Conservation (phyloP, 2,797 vertebrate genomes). For the Microhierax caerulescens region DNA sequence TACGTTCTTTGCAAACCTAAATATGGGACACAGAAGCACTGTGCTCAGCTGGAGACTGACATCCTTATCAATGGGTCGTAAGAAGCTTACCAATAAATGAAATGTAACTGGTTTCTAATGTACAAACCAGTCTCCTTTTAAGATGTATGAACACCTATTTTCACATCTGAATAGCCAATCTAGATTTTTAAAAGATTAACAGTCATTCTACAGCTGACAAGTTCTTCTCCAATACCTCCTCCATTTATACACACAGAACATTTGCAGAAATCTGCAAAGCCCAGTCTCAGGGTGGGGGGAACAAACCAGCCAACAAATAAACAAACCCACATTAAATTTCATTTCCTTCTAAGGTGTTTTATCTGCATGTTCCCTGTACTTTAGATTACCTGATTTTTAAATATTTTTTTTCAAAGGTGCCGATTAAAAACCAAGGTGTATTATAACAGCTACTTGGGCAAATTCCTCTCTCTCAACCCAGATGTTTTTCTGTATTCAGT, state of each 20-base stretch:
- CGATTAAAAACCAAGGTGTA: neutral
- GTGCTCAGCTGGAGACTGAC: neutral
- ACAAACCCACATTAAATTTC: neutral
- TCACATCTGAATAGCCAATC: neutral
- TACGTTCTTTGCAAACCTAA: constrained; percentile 63
- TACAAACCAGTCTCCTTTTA: neutral
- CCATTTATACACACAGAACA: neutral
- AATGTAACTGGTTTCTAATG: neutral
- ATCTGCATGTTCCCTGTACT: neutral
- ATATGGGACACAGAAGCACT: constrained; percentile 24
- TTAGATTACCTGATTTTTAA: neutral
- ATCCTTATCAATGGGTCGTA: neutral
- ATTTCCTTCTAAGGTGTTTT: neutral
- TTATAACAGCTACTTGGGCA: neutral
- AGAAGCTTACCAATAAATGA: neutral
- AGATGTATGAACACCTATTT: neutral
- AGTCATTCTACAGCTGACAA: neutral
- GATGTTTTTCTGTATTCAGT: neutral
- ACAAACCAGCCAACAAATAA: neutral
- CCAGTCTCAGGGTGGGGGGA: neutral
- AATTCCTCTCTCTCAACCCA: neutral
- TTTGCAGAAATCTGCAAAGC: neutral
- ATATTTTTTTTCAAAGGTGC: neutral
- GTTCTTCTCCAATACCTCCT: neutral
- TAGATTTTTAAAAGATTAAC: neutral